These are phyloP conservation scores for Uromys caudimaculatus DNA, from an alignment of 2,797 vertebrate genomes.

Conservation along the genomic window DNA sequence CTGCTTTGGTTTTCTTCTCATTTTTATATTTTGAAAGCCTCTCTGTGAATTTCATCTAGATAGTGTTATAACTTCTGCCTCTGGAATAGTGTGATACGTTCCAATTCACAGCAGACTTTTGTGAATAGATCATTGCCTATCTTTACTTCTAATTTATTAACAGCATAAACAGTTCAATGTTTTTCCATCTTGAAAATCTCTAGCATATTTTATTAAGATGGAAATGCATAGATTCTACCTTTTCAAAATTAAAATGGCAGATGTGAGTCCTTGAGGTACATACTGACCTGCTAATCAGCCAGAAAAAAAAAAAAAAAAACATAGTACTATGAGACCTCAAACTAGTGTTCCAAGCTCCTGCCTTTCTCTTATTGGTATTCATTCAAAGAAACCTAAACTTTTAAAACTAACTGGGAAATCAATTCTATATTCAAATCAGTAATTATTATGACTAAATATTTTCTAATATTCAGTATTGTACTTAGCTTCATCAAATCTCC, in stretches of 20 bases:
- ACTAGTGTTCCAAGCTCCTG: not conserved
- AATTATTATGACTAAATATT: conserved; percentile 42
- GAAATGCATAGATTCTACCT: not conserved
- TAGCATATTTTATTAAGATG: not conserved
- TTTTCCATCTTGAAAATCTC: not conserved
- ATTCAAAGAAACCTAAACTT: conserved; percentile 34
- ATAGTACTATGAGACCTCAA: not conserved
- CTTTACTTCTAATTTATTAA: conserved; percentile 25
- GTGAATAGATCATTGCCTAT: not conserved
- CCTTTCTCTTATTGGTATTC: not conserved
- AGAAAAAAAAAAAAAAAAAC: conserved; percentile 26
- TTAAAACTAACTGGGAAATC: conserved; percentile 44
- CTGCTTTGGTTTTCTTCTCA: not conserved
- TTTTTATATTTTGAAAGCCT: not conserved
- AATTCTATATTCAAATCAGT: conserved; percentile 35
- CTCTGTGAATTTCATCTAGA: not conserved
- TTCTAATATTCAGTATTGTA: conserved; percentile 42
- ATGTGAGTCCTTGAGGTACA: conserved; percentile 8
- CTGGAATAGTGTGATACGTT: not conserved
- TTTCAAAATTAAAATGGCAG: not conserved
- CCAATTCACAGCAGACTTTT: not conserved
- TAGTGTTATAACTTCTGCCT: not conserved
- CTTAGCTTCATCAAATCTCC: conserved; percentile 46
- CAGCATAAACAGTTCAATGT: not conserved
- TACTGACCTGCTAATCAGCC: not conserved